These are phyloP conservation scores for Himalopsyche japonica DNA, from an alignment of 2,888 invertebrate species.

Conservation along the genomic window DNA sequence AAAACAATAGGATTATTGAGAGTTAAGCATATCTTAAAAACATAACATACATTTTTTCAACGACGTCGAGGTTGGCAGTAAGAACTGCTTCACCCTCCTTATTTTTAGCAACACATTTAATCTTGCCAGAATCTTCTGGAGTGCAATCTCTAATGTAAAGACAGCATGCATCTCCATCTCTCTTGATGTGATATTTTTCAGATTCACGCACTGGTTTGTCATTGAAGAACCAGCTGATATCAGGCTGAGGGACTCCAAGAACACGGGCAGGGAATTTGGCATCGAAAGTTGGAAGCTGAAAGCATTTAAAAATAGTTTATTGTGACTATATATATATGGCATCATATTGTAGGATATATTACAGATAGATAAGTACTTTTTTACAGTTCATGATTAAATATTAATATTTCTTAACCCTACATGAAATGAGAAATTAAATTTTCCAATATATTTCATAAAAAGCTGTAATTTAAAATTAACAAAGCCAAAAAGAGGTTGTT, in stretches of 20 bases:
- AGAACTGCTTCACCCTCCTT: slow-evolving; percentile 79
- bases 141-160: slow-evolving; percentile 73
- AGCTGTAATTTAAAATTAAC: too few species aligned
- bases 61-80: slow-evolving; percentile 74
- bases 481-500: background rate
- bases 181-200: slow-evolving; percentile 72
- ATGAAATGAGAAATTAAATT: background rate
- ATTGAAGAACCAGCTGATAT: slow-evolving; percentile 85
- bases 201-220: slow-evolving; percentile 70
- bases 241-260: slow-evolving; percentile 80
- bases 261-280: slow-evolving; percentile 83
- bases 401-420: too few species aligned
- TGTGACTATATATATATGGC: background rate
- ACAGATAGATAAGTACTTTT: background rate
- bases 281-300: slow-evolving; percentile 72
- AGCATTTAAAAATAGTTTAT: slow-evolving; percentile 7
- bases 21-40: slow-evolving; percentile 7
- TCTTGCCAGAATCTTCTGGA: slow-evolving; percentile 71
- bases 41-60: slow-evolving; percentile 76
- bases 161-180: slow-evolving; percentile 80
- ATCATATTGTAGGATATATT: background rate
- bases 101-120: slow-evolving; percentile 79
- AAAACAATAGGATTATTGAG: background rate
- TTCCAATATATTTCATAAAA: background rate
- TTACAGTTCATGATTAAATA: background rate